Base-by-base conservation (phyloP, 2,113 vertebrate genomes). In the Paratilapia polleni region DNA sequence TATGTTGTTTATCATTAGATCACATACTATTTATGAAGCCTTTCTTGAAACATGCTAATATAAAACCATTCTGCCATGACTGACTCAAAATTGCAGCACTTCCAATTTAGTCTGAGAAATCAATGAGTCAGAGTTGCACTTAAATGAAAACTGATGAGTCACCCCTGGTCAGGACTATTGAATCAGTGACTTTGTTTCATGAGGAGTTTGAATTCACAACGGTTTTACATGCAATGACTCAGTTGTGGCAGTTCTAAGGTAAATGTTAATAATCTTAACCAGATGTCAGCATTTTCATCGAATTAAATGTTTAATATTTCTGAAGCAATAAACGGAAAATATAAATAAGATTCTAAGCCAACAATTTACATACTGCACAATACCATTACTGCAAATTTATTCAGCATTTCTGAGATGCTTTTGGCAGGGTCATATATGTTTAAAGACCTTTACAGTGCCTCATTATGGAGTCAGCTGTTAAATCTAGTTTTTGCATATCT, bases 61-160 rank as follows among this genome's bases (percentile, higher is more conserved):
- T 56, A 19, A 60, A 52, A 70, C n/a, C 7, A 31, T 68, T 41
- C 5, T 31, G 6, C n/a, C 10, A 12, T 43, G 24, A 24, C 49
- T 81, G 47, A 43, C 28, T 78, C 11, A 77, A 54, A 62, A 5
- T 59, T 66, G 28, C 26, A 41, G 19, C n/a, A 22, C 49, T 77
- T 36, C 9, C 57, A 79, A 49, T 26, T 36, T 28, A 41, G 54
- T 73, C 22, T 1, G 38, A 66, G 22, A 82, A 66, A 58, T 9
- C 17, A 17, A 61, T 63, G 60, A 85, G 38, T 81, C 83, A 80
- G 36, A 68, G 19, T 6, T 43, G 31, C 61, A 54, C 68, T 85
- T 49, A 4, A 76, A 47, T 8, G 22, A 15, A 81, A 81, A 79
- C 1, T 78, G 64, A 79, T 85, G 62, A 87, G 70, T 90, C 88